A percentile compares a stretch with the other conserved stretches of the same genome.
Conservation (phyloP, 2,113 vertebrate species). For the Zosterops borbonicus region DNA sequence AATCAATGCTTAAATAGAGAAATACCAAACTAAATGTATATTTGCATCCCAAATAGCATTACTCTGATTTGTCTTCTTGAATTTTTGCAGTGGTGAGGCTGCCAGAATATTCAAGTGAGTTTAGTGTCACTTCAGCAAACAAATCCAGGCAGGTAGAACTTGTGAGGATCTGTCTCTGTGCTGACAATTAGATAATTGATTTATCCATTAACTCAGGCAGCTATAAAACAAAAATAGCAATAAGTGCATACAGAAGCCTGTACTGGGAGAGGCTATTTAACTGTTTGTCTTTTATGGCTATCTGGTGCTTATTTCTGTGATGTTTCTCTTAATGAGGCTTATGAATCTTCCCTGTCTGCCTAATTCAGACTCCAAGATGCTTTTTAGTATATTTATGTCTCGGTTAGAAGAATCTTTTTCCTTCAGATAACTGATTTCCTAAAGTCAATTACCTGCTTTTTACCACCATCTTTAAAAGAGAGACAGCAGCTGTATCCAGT, state of each 20-base stretch:
- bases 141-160: background rate
- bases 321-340: slow-evolving; percentile 46
- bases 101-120: background rate
- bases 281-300: slow-evolving; percentile 46
- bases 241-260: background rate
- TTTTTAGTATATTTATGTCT: slow-evolving; percentile 41
- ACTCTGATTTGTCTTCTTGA: background rate
- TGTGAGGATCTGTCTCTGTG: background rate
- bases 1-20: background rate
- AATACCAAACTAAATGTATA: background rate
- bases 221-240: slow-evolving; percentile 42
- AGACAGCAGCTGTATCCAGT: background rate
- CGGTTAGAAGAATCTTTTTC: background rate
- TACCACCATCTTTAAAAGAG: background rate
- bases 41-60: background rate
- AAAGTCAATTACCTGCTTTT: background rate
- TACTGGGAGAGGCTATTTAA: background rate
- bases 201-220: slow-evolving; percentile 28
- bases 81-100: background rate
- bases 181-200: slow-evolving; percentile 26
- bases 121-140: background rate
- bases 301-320: slow-evolving; percentile 44
- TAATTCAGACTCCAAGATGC: slow-evolving; percentile 12
- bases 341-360: slow-evolving; percentile 37
- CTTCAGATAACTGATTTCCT: slow-evolving; percentile 17